Percentiles rank a stretch among this genome's conserved stretches.
Conservation (phyloP, 1,140 invertebrate genomes). For the Sinella curviseta region DNA sequence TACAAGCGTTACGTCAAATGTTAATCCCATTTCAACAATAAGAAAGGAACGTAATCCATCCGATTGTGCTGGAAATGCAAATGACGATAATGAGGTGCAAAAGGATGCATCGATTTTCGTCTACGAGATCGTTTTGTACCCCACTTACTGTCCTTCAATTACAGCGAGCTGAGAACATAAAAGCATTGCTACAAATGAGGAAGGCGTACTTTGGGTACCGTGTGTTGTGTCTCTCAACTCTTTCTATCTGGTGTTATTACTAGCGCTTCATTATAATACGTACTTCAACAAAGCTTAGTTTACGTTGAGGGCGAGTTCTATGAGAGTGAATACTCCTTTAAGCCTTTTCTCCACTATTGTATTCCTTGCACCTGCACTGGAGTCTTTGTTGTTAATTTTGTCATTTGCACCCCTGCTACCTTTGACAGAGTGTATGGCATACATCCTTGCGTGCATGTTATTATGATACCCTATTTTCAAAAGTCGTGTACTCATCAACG, state of each 20-base stretch:
- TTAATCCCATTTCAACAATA: background rate
- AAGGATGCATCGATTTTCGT: conserved; percentile 23
- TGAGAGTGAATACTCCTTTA: background rate
- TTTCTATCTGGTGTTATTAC: background rate
- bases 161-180: background rate
- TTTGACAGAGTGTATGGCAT: too few species aligned
- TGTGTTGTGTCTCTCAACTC: background rate
- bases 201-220: background rate
- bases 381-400: too few species aligned
- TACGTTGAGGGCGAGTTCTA: too few species aligned
- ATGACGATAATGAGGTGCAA: conserved; percentile 48
- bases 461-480: too few species aligned
- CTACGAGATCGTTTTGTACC: background rate
- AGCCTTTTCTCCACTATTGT: background rate
- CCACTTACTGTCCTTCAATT: background rate
- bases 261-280: background rate
- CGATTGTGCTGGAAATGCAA: conserved; percentile 37
- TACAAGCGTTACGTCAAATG: background rate
- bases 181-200: background rate
- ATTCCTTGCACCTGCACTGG: background rate
- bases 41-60: background rate
- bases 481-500: too few species aligned
- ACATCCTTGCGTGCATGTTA: too few species aligned
- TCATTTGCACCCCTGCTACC: too few species aligned
- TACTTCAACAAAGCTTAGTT: too few species aligned